Base-by-base conservation (phyloP, 2,113 vertebrate species). In the Dicerorhinus sumatrensis region DNA sequence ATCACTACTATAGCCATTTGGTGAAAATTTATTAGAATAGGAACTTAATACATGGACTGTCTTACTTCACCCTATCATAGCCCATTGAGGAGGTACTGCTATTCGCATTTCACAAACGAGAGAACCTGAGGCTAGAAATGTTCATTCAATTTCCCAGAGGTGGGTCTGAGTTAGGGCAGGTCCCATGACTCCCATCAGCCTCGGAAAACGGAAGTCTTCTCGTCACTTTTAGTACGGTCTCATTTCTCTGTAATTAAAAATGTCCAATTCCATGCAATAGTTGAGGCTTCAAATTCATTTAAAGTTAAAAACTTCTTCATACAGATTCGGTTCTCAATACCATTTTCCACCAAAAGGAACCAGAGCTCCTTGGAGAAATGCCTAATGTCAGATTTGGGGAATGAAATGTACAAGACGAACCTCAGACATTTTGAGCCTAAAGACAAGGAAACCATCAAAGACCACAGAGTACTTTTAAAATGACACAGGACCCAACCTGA, bases 241-340 rank as follows among this genome's bases (percentile, higher is more conserved):
- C 18, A 67, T 60, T 83, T 77, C 77, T 42, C 82, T 62, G 33
- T 84, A 94, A 93, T 94, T 96, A 96, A 88, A 95, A 63, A 48
- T 83, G 39, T 79, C 81, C 56, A 54, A 79, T 83, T 91, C 58
- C n/a, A 48, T 54, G 16, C 63, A 73, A 33, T 54, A 67, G 21
- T 33, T 17, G 8, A 89, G 91, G 63, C 16, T 67, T 39, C n/a
- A 73, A 51, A 56, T 75, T 84, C n/a, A 89, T 89, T 79, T 83
- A 29, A 76, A 67, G 18, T 23, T 39, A 87, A 39, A 83, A 33
- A 23, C 48, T 88, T 95, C 60, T 91, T 33, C 48, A 23, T 42
- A 7, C 10, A 84, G 91, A 89, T 80, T 39, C 94, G 58, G 56
- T 42, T 94, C 42, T 91, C 80, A 79, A n/a, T 88, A 33, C 29